Percentiles rank a stretch among this genome's conserved stretches.
Conservation (phyloP, 2,113 vertebrate genomes). For the Tyto alba region DNA sequence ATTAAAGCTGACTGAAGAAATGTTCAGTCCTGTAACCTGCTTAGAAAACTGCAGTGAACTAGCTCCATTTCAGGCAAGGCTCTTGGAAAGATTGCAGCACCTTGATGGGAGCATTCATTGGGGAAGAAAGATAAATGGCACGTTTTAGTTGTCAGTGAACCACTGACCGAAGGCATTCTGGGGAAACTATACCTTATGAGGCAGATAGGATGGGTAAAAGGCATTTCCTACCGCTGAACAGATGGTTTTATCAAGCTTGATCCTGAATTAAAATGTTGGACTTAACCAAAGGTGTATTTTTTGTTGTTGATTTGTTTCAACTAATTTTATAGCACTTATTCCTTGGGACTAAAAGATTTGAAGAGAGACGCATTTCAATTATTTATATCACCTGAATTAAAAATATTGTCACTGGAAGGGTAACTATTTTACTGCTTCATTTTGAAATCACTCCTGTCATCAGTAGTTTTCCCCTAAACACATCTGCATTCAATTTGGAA, state of each 20-base stretch:
- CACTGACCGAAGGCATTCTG: neutral
- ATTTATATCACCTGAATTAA: conserved; percentile 73
- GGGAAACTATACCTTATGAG: neutral
- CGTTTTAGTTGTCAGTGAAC: neutral
- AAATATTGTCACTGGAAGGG: conserved; percentile 25
- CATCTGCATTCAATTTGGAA: conserved; percentile 68
- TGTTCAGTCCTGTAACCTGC: neutral
- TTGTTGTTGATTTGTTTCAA: neutral
- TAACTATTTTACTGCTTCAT: conserved; percentile 2
- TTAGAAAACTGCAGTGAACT: neutral
- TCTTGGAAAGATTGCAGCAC: neutral
- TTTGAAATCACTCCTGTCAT: conserved; percentile 35
- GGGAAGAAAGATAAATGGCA: neutral
- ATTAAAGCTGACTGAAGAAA: neutral
- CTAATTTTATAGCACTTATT: neutral
- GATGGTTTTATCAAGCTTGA: neutral
- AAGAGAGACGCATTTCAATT: neutral
- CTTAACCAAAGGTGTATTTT: neutral
- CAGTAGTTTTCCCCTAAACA: conserved; percentile 28
- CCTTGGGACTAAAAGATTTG: neutral
- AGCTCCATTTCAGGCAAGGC: neutral
- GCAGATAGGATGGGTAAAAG: neutral
- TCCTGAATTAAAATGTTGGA: neutral
- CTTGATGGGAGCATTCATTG: neutral
- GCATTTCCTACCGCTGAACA: neutral